Base-by-base conservation (phyloP, 2,113 vertebrate genomes). In the Cebus imitator region DNA sequence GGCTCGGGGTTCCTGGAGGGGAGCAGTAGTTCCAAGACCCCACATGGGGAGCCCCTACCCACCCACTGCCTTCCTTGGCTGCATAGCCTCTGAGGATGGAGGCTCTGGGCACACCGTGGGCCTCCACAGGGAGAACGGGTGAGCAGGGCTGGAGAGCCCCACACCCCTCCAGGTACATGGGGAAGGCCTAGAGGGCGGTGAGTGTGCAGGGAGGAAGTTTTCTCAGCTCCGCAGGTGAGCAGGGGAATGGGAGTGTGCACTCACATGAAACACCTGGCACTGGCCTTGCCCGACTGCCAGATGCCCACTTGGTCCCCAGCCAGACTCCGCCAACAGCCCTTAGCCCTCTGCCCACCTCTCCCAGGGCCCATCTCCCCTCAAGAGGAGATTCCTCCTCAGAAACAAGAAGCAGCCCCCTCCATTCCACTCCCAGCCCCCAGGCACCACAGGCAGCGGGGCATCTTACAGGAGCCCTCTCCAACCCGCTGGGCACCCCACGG, bases 401-500 rank as follows among this genome's bases (percentile, higher is more conserved):
- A 61, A 78, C 8, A 0, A 75, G 58, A 8, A 40, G 4, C 32
- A 52, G 25, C 23, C 16, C 23, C 79, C 21, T 17, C n/a, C 21
- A 16, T 64, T 52, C 45, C 40, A 72, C 40, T 27, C n/a, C 70
- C 48, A 91, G 2, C 14, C 52, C 9, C 9, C 2, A 0, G 48
- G 52, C 0, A 7, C 12, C 78, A 55, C 48, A 78, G 52, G 14
- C 2, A 8, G 13, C 0, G 27, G 23, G 25, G 40, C 6, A 4
- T 21, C 48, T 58, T 58, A n/a, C 4, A 2, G 85, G 79, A 52
- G 27, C 43, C 55, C n/a, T 5, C 64, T 79, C 79, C 85, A 27
- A 35, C 16, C 0, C 27, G 0, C 11, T 1, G 1, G 30, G 32
- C 8, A 35, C 64, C 32, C 64, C 32, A 68, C 14, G 1, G 64